A percentile compares a stretch with the other conserved stretches of the same genome.
Conservation (phyloP, 2,113 vertebrate species). For the Gallinago jamesoni region DNA sequence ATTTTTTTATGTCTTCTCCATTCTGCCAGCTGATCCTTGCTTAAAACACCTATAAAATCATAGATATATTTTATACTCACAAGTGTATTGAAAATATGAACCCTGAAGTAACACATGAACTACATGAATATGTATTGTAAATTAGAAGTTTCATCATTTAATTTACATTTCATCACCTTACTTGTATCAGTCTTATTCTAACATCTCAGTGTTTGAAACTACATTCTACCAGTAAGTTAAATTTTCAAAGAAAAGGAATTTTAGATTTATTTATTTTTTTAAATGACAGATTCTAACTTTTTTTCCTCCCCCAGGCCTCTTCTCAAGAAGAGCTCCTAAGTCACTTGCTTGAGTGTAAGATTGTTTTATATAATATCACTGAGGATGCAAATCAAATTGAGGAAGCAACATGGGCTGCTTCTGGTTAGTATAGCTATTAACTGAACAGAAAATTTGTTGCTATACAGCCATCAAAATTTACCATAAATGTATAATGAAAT, state of each 20-base stretch:
- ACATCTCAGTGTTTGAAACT: not conserved
- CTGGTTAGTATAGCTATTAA: slow-evolving; percentile 75
- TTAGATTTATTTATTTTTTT: not conserved
- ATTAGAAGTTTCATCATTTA: not conserved
- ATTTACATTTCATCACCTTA: not conserved
- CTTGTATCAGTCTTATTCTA: not conserved
- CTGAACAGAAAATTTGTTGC: not conserved
- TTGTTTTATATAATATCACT: slow-evolving; percentile 88
- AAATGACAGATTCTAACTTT: not conserved
- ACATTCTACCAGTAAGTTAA: not conserved
- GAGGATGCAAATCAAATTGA: slow-evolving; percentile 80
- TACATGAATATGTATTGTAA: not conserved
- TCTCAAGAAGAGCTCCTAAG: slow-evolving; percentile 74
- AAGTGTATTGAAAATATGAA: not conserved
- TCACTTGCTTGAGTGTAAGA: slow-evolving; percentile 83
- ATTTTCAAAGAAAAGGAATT: not conserved
- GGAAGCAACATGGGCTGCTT: slow-evolving; percentile 88
- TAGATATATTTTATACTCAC: not conserved
- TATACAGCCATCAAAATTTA: not conserved
- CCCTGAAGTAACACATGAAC: not conserved
- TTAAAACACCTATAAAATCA: not conserved
- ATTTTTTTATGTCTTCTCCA: not conserved
- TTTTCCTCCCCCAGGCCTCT: not conserved
- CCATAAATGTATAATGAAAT: not conserved
- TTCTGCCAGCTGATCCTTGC: not conserved